phyloP scores from a whole-genome alignment of 1,140 invertebrate species.

The Bicyclus anynana region DNA sequence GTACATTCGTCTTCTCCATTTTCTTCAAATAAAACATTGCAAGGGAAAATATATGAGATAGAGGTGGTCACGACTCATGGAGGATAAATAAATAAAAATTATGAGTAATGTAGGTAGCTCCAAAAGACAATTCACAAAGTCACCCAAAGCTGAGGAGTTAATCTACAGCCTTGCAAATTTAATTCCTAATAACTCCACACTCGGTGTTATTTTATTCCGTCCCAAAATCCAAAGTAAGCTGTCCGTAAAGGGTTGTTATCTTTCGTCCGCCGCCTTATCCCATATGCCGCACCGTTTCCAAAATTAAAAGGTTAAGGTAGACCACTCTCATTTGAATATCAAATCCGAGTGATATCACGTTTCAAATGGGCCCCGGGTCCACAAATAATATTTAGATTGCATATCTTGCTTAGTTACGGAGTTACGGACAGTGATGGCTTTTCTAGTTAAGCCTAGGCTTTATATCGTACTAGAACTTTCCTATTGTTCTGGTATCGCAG shows the following conservation, averaged over 20 bases:
- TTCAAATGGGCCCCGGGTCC: constrained; percentile 9
- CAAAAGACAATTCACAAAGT: no score
- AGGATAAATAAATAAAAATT: no score
- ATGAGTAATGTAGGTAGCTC: no score
- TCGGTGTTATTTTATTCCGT: constrained; percentile 23
- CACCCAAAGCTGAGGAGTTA: background rate
- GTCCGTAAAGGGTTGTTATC: constrained; percentile 27
- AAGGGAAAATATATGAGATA: no score
- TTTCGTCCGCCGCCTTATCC: constrained; percentile 19
- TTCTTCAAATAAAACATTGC: no score
- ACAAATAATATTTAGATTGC: constrained; percentile 23
- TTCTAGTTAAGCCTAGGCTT: background rate
- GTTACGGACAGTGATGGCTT: constrained; percentile 1
- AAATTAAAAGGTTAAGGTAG: constrained; percentile 42
- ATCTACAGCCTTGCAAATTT: constrained; percentile 10
- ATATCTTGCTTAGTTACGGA: constrained; percentile 2
- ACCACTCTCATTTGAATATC: constrained; percentile 35
- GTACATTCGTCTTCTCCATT: no score
- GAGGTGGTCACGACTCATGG: no score
- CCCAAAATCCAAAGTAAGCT: constrained; percentile 20
- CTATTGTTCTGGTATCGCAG: no score
- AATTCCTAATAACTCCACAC: constrained; percentile 7
- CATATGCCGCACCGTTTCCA: constrained; percentile 11
- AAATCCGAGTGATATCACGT: constrained; percentile 29
- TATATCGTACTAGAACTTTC: no score